Evolutionary conservation across 2,888 invertebrate species (phyloP), one percentile per base, ranked within the genome.

Genomic region (Acanthopleura granulata): DNA sequence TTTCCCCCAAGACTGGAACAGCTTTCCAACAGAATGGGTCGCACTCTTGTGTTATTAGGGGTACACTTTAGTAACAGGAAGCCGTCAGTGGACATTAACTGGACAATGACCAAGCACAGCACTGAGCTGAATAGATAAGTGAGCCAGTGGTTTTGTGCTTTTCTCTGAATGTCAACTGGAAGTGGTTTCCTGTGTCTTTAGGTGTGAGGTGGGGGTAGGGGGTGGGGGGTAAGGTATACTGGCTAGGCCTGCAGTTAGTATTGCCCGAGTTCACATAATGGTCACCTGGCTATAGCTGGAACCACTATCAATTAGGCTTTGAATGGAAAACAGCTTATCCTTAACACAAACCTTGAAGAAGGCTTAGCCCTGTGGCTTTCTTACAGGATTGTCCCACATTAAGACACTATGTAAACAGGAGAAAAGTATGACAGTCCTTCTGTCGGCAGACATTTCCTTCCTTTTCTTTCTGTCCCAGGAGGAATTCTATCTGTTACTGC

Each of bases 121-220:
- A 66, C 4, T 66, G 66, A 22, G n/a, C 66, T 27, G 27, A 66
- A 27, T 66, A 25, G 29, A 22, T 15, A 66, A 66, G 16, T 27
- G 25, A 15, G 29, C 66, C 29, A 27, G 14, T 66, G 66, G 18
- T 22, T 22, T 22, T 22, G 25, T 16, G 6, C 66, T 14, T 66
- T 27, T 66, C 66, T 14, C 22, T 22, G 29, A 27, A 66, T 66
- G 66, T 66, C 66, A 66, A 66, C 66, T 66, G 16, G 57, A 66
- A 66, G 27, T 66, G 66, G 25, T 25, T 66, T 66, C 66, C 66
- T 66, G 66, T 66, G 66, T 66, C 25, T 57, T 57, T 22, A 57
- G 29, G 66, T 57, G 57, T n/a, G 22, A 12, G 57, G 57, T 18
- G 40, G 9, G 3, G 40, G 40, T 40, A 3, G 40, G 40, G 40